Evolutionary conservation across 2,888 invertebrate species (phyloP), one percentile per base, ranked within the genome.

Genomic region (Macroteleia sp.): DNA sequence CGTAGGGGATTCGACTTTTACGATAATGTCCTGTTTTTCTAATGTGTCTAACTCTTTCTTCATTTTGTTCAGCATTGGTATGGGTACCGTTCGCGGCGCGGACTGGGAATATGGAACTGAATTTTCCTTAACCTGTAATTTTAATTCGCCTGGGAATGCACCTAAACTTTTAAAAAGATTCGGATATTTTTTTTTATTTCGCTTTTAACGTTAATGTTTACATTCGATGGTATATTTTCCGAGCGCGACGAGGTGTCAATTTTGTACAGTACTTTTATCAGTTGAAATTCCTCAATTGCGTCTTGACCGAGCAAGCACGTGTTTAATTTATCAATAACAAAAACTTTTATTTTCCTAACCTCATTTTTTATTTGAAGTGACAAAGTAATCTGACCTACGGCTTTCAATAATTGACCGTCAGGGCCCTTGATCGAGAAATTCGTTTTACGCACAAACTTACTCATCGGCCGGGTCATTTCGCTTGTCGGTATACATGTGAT

Each of bases 261-360:
- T 39, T 25, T 25, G 25, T 25, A 25, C 3, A 25, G 4, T 25
- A 25, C 25, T 6, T 25, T 12, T 39, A 54, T 41, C 36, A 76
- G 56, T 39, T 44, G 41, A 41, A 75, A 69, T 34, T 50, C 54
- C 4, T 20, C 20, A n/a, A 80, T 57, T 10, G 34, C 59, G 8
- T 79, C 79, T 61, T 57, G 64, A 8, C 81, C 81, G 16, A 82
- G 30, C 39, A 79, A 46, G 52, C 67, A 57, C 14, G 25, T 28
- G 41, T 64, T 67, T 6, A 76, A 44, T 30, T 64, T 54, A 16
- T 57, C 20, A 3, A 77, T 64, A 0, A 77, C 59, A 17, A 62
- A 75, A 1, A 62, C 36, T 39, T 46, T 28, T 19, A 61, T 28
- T 28, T 28, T 52, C 14, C 54, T 28, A 8, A 14, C 10, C 0